Percentiles rank a stretch among this genome's conserved stretches.
phyloP scores from a whole-genome alignment of 2,888 invertebrate genomes.

The Melitaea athalia region DNA sequence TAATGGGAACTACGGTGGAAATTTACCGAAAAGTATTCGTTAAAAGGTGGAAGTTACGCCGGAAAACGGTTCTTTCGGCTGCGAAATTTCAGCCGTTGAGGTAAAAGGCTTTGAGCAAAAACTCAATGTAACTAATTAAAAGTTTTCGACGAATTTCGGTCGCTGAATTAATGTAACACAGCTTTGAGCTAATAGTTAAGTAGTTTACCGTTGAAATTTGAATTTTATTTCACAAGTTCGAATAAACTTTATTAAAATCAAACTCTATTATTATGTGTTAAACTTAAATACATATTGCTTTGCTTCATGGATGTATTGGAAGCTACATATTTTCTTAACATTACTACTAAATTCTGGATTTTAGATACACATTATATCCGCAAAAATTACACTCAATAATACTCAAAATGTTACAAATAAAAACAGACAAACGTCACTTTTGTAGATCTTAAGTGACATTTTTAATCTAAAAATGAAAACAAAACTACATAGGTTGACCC shows the following conservation, averaged over 20 bases:
- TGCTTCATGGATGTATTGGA: background rate
- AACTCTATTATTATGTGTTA: background rate
- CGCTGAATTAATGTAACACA: conserved; percentile 28
- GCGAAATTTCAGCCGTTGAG: conserved; percentile 18
- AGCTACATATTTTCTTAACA: background rate
- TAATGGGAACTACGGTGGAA: conserved; percentile 20
- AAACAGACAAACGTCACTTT: background rate
- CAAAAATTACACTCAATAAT: background rate
- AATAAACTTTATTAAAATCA: background rate
- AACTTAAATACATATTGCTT: background rate
- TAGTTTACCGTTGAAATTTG: conserved; percentile 11
- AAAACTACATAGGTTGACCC: conserved; percentile 22
- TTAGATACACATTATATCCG: too few species aligned
- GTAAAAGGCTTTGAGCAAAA: conserved; percentile 24
- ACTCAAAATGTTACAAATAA: background rate
- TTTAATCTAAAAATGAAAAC: conserved; percentile 30
- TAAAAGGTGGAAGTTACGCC: conserved; percentile 26
- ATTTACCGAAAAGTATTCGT: conserved; percentile 19
- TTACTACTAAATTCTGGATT: too few species aligned
- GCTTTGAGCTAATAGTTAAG: conserved; percentile 19
- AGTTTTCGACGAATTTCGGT: conserved; percentile 27
- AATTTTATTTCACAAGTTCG: conserved; percentile 6
- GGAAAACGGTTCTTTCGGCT: conserved; percentile 17
- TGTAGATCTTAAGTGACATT: conserved; percentile 14
- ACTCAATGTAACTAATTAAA: conserved; percentile 35